Evolutionary conservation across 2,113 vertebrate species (phyloP).

Genomic region (pig (Sus scrofa)): T2T-Sscrofa CM000813.6:136809501-136810000

Average conservation of each 20-base stretch:
- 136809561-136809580: background rate
- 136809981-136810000: background rate
- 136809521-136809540: background rate
- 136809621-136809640: background rate
- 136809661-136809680: background rate
- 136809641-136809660: background rate
- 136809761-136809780: background rate
- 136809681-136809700: background rate
- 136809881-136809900: background rate
- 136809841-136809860: background rate
- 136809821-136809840: background rate
- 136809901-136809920: background rate
- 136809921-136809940: background rate
- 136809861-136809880: background rate
- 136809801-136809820: background rate
- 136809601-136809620: background rate
- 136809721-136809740: background rate
- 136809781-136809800: background rate
- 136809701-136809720: background rate
- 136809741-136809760: background rate
- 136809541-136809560: background rate
- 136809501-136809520: background rate
- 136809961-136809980: background rate
- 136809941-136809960: background rate
- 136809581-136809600: background rate